A percentile compares a stretch with the other conserved stretches of the same genome.
phyloP scores from a whole-genome alignment of 2,113 vertebrate species.

The Crypturellus undulatus region DNA sequence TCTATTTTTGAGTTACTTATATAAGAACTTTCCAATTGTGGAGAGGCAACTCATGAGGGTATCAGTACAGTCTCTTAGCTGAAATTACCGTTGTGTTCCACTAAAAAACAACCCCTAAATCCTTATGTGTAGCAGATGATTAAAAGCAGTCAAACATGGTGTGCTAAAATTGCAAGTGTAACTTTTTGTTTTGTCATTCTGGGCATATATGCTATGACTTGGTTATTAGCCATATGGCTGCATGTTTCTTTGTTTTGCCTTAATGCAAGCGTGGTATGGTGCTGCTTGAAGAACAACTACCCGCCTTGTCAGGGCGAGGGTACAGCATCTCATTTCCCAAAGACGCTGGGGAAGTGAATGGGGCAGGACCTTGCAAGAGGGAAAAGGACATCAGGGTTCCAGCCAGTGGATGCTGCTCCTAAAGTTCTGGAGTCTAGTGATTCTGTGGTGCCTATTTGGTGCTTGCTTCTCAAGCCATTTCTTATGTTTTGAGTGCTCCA shows the following conservation, averaged over 20 bases:
- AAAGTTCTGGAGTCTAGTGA: background rate
- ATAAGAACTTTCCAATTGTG: background rate
- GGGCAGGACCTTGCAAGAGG: background rate
- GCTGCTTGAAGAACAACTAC: background rate
- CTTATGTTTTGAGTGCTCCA: background rate
- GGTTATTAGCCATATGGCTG: background rate
- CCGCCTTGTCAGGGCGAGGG: no score
- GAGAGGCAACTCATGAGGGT: background rate
- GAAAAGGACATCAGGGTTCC: background rate
- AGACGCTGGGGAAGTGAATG: background rate
- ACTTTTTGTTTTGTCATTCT: background rate
- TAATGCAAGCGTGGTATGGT: background rate
- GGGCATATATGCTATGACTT: background rate
- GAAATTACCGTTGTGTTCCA: background rate
- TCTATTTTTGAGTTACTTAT: background rate
- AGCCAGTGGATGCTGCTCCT: background rate
- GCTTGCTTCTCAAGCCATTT: background rate
- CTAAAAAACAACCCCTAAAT: background rate
- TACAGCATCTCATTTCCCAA: background rate
- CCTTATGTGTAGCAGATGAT: background rate
- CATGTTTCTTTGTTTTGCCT: background rate
- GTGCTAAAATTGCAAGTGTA: background rate
- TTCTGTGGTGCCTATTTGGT: background rate
- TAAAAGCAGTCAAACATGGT: background rate
- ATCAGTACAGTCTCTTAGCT: background rate